Evolutionary conservation across 2,888 invertebrate genomes (phyloP), one percentile per base, ranked within the genome.

Genomic region (Microplitis deprimator): DNA sequence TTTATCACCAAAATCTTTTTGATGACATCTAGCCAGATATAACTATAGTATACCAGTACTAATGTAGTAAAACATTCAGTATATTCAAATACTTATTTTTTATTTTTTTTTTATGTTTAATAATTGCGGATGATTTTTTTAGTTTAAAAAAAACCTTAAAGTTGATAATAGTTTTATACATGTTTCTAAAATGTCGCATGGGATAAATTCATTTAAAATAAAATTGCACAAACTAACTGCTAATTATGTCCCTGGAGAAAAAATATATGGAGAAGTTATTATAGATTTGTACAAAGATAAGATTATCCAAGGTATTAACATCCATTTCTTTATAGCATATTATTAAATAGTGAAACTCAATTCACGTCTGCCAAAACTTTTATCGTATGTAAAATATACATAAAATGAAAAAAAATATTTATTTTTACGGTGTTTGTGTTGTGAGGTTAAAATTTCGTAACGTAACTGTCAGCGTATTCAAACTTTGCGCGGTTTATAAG

Each of bases 161-260:
- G n/a, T 68, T n/a, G 0, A 5, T 69, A 5, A 5, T 59, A 10
- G 4, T 50, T 50, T 13, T 13, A 50, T 13, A 50, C 13, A 16
- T 13, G 20, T 6, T 8, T 17, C 20, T 8, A 69, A 40, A 50
- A 41, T 17, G 50, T 20, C 17, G 6, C 16, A 8, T 20, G 50
- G 17, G 41, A 20, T 69, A 20, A 13, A 50, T 8, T 13, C n/a
- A 13, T 94, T 94, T 85, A 91, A 92, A 86, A 94, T 95, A 81
- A 91, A 92, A 85, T 92, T 95, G 84, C 95, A 95, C 85, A 94
- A 94, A 89, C 93, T 93, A 77, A 93, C 92, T 89, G 91, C 90
- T 81, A 91, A 91, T 1, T 93, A 92, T 83, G 92, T 92, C 84
- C 91, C 92, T 1, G 93, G 93, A 0, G 92, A 93, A 87, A 91